These are phyloP conservation scores for Uropetala carovei DNA, from an alignment of 2,888 invertebrate species.

Conservation along the genomic window DNA sequence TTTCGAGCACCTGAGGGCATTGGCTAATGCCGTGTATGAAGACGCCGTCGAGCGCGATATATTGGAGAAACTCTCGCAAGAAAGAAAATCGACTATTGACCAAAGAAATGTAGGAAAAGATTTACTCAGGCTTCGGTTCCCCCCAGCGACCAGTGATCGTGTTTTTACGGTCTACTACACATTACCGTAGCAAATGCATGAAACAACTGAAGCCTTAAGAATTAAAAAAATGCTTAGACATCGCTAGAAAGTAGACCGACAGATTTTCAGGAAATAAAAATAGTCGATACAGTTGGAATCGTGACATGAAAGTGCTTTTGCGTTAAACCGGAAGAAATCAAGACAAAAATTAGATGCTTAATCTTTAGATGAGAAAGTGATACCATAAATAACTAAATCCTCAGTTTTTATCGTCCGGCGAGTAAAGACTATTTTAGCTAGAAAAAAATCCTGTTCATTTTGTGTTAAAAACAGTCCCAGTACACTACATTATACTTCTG, in stretches of 20 bases:
- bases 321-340: too few relatives aligned
- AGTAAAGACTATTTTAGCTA: too few relatives aligned
- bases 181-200: background rate
- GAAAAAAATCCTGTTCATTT: too few relatives aligned
- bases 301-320: background rate
- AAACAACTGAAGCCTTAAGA: background rate
- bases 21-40: background rate
- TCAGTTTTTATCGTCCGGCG: too few relatives aligned
- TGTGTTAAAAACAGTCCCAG: too few relatives aligned
- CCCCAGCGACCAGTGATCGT: background rate
- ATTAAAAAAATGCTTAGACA: background rate
- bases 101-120: background rate
- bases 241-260: background rate
- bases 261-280: background rate
- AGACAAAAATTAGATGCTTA: too few relatives aligned
- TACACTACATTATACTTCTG: too few relatives aligned
- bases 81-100: conserved; percentile 8
- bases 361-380: too few relatives aligned
- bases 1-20: background rate
- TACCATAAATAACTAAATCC: too few relatives aligned
- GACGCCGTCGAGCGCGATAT: background rate
- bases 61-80: background rate
- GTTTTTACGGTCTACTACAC: background rate
- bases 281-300: background rate
- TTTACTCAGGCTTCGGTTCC: background rate